Base-by-base conservation (phyloP, 1,140 invertebrate species). In the Paraescarpia echinospica region DNA sequence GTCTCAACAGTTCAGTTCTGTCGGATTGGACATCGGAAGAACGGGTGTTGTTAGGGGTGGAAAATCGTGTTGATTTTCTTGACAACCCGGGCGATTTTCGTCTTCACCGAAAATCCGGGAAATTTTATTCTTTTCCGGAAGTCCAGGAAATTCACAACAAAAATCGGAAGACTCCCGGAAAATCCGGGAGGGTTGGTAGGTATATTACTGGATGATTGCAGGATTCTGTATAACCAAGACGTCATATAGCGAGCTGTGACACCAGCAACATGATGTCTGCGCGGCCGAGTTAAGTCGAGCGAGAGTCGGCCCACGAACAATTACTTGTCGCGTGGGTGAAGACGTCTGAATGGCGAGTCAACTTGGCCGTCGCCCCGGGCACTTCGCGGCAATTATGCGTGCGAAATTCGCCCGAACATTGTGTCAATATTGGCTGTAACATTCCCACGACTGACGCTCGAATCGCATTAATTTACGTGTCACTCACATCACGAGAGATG, bases 351-450 rank as follows among this genome's bases (percentile, higher is more conserved):
- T 77, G 59, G 59, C 14, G 59, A 77, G 59, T 31, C 59, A 1
- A 1, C 8, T 1, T 18, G 59, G 27, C 59, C 22, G 8, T 77
- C 59, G 59, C 59, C 22, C 59, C 14, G 18, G 59, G 59, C 59
- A 77, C 59, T 77, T 77, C 59, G 59, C 59, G 59, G 59, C 59
- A 77, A 77, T 77, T 77, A 77, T 77, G 59, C 59, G 59, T 77
- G 59, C 59, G 59, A 77, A 77, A 77, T 77, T 77, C 59, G 4
- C 59, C 59, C 59, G 59, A 77, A 77, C 59, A 77, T 77, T 77
- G 59, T 77, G 59, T 77, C 59, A 77, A 77, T 77, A 77, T 77
- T 77, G 59, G 59, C 59, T 77, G 59, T 77, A 27, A 77, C 59
- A 77, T 77, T 77, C 59, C 59, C 59, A 77, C 59, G 59, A 77